phyloP scores from a whole-genome alignment of 35 echinoderm and acorn worm species.

The Apostichopus japonicus region DNA sequence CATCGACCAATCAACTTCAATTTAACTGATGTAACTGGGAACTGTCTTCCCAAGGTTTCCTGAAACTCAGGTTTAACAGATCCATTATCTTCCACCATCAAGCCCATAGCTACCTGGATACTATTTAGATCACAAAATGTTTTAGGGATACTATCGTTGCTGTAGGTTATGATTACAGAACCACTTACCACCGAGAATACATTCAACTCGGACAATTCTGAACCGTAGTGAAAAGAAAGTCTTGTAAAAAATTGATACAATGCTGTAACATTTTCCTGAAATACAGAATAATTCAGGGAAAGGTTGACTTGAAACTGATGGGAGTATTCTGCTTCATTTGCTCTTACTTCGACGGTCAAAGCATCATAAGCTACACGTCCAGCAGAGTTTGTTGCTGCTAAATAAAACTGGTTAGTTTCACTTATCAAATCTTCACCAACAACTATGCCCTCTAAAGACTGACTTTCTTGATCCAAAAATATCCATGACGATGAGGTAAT shows the following conservation, averaged over 20 bases:
- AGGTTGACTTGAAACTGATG: conserved; percentile 12
- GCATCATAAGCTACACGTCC: conserved; percentile 11
- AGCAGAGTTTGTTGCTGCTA: conserved; percentile 30
- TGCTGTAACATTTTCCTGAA: background rate
- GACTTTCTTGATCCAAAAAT: background rate
- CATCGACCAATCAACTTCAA: conserved; percentile 11
- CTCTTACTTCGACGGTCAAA: background rate
- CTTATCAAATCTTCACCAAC: background rate
- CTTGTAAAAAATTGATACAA: background rate
- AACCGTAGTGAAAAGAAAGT: background rate
- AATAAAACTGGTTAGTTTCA: conserved; percentile 1
- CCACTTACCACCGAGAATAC: conserved; percentile 10
- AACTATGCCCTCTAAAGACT: background rate
- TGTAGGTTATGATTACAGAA: conserved; percentile 17
- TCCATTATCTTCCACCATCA: conserved; percentile 12
- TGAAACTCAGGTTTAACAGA: conserved; percentile 11
- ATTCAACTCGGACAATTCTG: background rate
- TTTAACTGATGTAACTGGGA: background rate
- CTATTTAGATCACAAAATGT: conserved; percentile 3
- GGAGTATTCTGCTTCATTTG: background rate
- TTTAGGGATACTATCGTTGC: conserved; percentile 24
- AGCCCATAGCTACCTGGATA: background rate
- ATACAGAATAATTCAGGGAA: background rate
- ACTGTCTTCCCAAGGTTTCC: background rate
- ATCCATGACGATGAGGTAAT: conserved; percentile 31